A percentile compares a stretch with the other conserved stretches of the same genome.
Evolutionary conservation across 2,888 invertebrate species (phyloP).

Genomic region (Spodoptera littoralis): DNA sequence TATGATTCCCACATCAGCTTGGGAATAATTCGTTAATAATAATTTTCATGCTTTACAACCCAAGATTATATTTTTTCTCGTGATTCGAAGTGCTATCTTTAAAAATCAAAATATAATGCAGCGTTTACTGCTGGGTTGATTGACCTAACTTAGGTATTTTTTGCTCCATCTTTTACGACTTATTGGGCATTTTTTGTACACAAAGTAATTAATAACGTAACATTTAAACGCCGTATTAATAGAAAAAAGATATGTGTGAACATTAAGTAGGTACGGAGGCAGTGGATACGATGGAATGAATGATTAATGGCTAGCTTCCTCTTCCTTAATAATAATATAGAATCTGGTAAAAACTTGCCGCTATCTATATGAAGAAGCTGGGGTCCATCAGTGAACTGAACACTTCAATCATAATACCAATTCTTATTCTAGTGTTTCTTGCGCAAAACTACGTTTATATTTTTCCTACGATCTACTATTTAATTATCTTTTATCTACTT

Average conservation of each 20-base stretch:
- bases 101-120: slow-evolving; percentile 40
- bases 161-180: slow-evolving; percentile 45
- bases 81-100: slow-evolving; percentile 25
- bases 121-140: slow-evolving; percentile 42
- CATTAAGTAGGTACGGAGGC: slow-evolving; percentile 54
- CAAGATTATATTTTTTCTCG: slow-evolving; percentile 28
- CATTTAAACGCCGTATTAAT: slow-evolving; percentile 48
- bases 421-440: slow-evolving; percentile 34
- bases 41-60: slow-evolving; percentile 35
- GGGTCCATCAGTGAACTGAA: slow-evolving; percentile 44
- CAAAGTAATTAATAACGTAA: slow-evolving; percentile 46
- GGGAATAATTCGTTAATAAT: slow-evolving; percentile 36
- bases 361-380: slow-evolving; percentile 53
- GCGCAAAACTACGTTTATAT: slow-evolving; percentile 17
- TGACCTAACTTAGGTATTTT: slow-evolving; percentile 48
- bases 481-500: slow-evolving; percentile 14
- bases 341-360: slow-evolving; percentile 49
- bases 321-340: slow-evolving; percentile 55
- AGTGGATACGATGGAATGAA: slow-evolving; percentile 58
- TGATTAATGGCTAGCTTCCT: slow-evolving; percentile 67
- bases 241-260: slow-evolving; percentile 37
- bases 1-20: slow-evolving; percentile 46
- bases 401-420: slow-evolving; percentile 34
- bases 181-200: slow-evolving; percentile 49
- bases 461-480: slow-evolving; percentile 7